Conservation (phyloP, 1,140 invertebrate genomes). For the Tenebrio molitor region DNA sequence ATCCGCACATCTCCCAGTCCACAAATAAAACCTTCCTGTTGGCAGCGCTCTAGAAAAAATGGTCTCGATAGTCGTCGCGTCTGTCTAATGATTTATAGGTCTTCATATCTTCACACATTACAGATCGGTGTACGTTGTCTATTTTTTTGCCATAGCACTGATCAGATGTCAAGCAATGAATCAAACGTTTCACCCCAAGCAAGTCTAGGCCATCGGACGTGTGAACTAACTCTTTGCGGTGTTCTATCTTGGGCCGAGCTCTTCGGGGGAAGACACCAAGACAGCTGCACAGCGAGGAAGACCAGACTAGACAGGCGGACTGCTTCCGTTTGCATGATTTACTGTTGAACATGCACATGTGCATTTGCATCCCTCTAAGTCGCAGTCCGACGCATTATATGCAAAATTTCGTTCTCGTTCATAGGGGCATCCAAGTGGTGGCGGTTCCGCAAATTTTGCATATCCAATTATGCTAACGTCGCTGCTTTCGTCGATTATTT, state of each 20-base stretch:
- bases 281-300: constrained; percentile 44
- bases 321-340: constrained; percentile 63
- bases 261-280: constrained; percentile 32
- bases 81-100: constrained; percentile 25
- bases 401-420: constrained; percentile 31
- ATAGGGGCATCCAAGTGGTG: constrained; percentile 13
- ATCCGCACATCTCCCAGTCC: too few species aligned
- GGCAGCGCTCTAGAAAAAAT: background rate
- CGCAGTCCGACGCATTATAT: constrained; percentile 6
- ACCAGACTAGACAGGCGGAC: constrained; percentile 57
- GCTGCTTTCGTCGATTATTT: constrained; percentile 31
- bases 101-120: constrained; percentile 38
- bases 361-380: constrained; percentile 54
- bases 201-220: constrained; percentile 32
- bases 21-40: too few species aligned
- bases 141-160: constrained; percentile 31
- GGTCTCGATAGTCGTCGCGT: background rate
- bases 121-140: constrained; percentile 10
- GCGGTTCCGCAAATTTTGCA: constrained; percentile 34
- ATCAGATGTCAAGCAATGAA: constrained; percentile 50
- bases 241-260: constrained; percentile 49
- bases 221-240: constrained; percentile 42
- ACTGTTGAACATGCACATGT: constrained; percentile 54
- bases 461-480: constrained; percentile 27
- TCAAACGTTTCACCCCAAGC: constrained; percentile 45